Base-by-base conservation (phyloP, 2,797 vertebrate genomes). In the Molossus alvarezi region DNA sequence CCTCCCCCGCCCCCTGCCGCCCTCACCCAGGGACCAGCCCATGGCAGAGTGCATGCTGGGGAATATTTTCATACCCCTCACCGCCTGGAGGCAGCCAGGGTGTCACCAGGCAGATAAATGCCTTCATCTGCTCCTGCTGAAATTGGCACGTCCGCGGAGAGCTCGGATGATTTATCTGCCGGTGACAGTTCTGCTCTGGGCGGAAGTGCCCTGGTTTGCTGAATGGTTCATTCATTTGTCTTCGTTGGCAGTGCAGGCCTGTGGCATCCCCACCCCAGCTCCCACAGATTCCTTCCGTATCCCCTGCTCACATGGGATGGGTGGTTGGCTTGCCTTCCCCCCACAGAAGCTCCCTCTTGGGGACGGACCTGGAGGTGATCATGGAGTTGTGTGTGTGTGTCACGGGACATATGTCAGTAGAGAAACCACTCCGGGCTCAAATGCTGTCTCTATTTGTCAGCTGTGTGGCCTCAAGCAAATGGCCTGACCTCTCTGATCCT, bases 91-190 rank as follows among this genome's bases (percentile, higher is more conserved):
- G 90, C 20, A 91, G 62, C 69, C 65, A 27, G 64, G 23, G 12
- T 82, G 95, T 96, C 91, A 79, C 45, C 33, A 1, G 57, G 86
- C 91, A 95, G 94, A 95, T 84, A 79, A 94, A 97, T 85, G 97
- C 8, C 1, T 62, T 95, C 96, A 65, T 96, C 83, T 79, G 51
- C 67, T 94, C 79, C 83, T 0, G 5, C 85, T 84, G 92, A 96
- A 97, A 93, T 62, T 51, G 91, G 92, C 95, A 91, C 5, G 0
- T 79, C 88, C 45, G 0, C 0, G 0, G 25, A 76, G 77, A 17
- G 60, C 69, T 65, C 1, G 0, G 3, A 45, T 97, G 95, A 98
- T 97, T 97, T 95, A 92, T 96, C 96, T 95, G 67, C 85, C 97
- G n/a, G 73, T 27, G 94, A 92, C 96, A 58, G 92, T 20, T 84